A percentile compares a stretch with the other conserved stretches of the same genome.
phyloP scores from a whole-genome alignment of 2,888 invertebrate genomes.

The Hydrotaea cyrtoneurina region DNA sequence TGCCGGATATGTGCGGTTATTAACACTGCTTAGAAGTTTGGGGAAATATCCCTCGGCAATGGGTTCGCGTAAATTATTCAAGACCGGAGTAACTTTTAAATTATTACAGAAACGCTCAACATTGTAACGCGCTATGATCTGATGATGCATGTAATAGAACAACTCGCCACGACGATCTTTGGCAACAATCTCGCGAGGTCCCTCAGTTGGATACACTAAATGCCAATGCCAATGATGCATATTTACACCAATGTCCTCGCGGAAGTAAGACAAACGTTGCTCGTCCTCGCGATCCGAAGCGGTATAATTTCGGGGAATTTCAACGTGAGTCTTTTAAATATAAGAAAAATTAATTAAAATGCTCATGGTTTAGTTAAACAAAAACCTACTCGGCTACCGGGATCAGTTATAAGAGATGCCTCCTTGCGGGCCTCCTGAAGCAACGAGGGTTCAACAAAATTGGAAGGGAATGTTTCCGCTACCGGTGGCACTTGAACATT shows the following conservation, averaged over 20 bases:
- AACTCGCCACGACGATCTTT: conserved; percentile 89
- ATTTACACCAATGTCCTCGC: conserved; percentile 92
- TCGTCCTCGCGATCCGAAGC: conserved; percentile 89
- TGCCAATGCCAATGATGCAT: conserved; percentile 97
- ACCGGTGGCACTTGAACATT: conserved; percentile 88
- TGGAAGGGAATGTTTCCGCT: conserved; percentile 90
- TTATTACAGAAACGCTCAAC: conserved; percentile 88
- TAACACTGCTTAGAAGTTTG: conserved; percentile 86
- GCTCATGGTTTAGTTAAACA: background rate
- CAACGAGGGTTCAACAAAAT: conserved; percentile 89
- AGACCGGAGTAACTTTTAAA: conserved; percentile 84
- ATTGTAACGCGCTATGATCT: conserved; percentile 85
- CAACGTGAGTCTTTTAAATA: conserved; percentile 80
- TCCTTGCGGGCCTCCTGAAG: conserved; percentile 87
- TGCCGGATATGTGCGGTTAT: conserved; percentile 88
- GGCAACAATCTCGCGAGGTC: conserved; percentile 84
- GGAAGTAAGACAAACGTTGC: conserved; percentile 90
- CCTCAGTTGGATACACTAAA: conserved; percentile 89
- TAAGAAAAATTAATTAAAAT: background rate
- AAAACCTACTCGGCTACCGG: conserved; percentile 80
- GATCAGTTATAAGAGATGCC: conserved; percentile 83
- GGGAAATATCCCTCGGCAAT: conserved; percentile 91
- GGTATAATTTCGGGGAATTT: conserved; percentile 88
- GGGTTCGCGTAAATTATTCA: conserved; percentile 86
- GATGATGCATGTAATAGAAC: conserved; percentile 89